Conservation (phyloP, 2,113 vertebrate genomes). For the Eolophus roseicapilla region DNA sequence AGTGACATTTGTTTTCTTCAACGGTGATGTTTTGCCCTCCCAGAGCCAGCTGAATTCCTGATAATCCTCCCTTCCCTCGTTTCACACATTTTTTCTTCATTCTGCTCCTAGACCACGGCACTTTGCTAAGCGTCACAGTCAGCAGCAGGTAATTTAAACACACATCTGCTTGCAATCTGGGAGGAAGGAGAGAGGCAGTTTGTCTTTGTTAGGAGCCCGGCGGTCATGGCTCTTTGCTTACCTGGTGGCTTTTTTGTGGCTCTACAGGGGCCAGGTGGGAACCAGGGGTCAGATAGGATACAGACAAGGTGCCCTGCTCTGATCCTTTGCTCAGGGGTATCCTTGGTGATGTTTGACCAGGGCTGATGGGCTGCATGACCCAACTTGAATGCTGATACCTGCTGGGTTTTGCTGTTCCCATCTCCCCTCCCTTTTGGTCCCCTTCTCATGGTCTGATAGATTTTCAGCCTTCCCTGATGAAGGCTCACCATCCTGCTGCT, state of each 20-base stretch:
- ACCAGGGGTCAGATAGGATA: background rate
- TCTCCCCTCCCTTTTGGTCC: background rate
- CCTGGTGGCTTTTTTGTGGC: constrained; percentile 3
- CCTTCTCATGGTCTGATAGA: background rate
- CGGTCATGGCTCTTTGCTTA: background rate
- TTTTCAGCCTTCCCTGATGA: background rate
- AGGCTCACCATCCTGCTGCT: background rate
- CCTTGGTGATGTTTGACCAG: accelerated
- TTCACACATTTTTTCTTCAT: constrained; percentile 24
- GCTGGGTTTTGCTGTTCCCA: background rate
- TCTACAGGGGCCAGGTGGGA: background rate
- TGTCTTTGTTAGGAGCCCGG: constrained; percentile 31
- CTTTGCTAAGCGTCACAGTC: constrained; percentile 7
- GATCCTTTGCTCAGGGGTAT: accelerated
- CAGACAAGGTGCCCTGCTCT: background rate
- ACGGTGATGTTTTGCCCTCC: background rate
- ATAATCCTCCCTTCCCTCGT: constrained; percentile 8
- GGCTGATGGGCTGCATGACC: background rate
- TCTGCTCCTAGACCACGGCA: background rate
- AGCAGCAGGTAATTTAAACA: constrained; percentile 56
- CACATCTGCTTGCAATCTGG: constrained; percentile 72
- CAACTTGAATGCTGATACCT: background rate
- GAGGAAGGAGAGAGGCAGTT: constrained; percentile 31
- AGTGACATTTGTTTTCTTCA: background rate
- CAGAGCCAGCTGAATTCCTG: constrained; percentile 30